phyloP scores from a whole-genome alignment of 1,140 invertebrate genomes.

The Helicorthomorpha holstii region DNA sequence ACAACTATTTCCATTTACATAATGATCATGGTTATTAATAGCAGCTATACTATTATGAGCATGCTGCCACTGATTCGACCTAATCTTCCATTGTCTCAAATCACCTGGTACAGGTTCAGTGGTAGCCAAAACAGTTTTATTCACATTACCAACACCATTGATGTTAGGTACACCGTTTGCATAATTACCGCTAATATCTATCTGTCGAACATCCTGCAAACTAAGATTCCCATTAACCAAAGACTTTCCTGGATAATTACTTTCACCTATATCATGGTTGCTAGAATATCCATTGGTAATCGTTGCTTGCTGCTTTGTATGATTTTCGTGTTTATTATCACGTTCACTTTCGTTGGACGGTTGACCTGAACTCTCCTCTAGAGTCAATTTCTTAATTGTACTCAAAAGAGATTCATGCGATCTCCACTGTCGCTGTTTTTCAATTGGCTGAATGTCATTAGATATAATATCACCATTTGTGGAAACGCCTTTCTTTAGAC shows the following conservation, averaged over 20 bases:
- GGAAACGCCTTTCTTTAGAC: slow-evolving; percentile 58
- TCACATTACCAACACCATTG: not conserved
- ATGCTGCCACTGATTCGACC: slow-evolving; percentile 7
- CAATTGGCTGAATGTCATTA: slow-evolving; percentile 13
- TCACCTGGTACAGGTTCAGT: slow-evolving; percentile 16
- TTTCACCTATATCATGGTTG: slow-evolving; percentile 4
- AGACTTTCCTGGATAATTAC: no score
- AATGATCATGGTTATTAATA: no score
- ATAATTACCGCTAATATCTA: no score
- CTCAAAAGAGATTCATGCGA: slow-evolving; percentile 16
- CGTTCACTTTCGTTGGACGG: not conserved
- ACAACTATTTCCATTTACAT: no score
- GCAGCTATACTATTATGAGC: not conserved
- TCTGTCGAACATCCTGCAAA: not conserved
- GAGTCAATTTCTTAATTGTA: not conserved
- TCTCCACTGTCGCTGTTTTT: slow-evolving; percentile 26
- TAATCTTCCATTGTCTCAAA: slow-evolving; percentile 16
- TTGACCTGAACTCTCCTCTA: slow-evolving; percentile 4
- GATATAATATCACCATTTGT: slow-evolving; percentile 30
- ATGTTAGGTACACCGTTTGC: not conserved
- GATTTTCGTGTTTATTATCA: not conserved
- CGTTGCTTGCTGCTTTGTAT: not conserved
- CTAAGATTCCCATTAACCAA: not conserved
- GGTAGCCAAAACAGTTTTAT: no score
- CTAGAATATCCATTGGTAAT: not conserved